Conservation (phyloP, 2,113 vertebrate genomes). For the Poecilia latipinna region DNA sequence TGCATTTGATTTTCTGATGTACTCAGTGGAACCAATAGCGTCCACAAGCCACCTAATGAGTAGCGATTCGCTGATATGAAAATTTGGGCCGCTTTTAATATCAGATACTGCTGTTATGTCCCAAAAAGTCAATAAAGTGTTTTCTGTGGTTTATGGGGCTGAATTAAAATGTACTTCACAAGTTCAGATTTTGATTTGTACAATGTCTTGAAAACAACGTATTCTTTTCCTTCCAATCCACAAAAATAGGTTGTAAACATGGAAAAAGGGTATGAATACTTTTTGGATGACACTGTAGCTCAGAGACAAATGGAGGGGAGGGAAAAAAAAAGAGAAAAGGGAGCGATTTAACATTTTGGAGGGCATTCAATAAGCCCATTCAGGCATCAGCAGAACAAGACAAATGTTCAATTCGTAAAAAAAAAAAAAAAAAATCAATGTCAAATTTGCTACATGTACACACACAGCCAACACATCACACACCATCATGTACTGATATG, state of each 20-base stretch:
- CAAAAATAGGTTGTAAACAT: not conserved
- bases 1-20: too few relatives aligned
- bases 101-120: too few relatives aligned
- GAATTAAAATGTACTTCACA: not conserved
- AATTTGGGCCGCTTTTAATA: too few relatives aligned
- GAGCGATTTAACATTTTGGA: not conserved
- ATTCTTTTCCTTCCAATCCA: not conserved
- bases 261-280: not conserved
- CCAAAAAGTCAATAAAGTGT: too few relatives aligned
- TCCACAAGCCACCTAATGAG: too few relatives aligned
- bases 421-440: constrained; percentile 36
- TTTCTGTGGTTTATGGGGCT: too few relatives aligned
- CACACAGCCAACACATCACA: not conserved
- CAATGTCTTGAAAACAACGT: not conserved
- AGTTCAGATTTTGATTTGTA: not conserved
- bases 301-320: not conserved
- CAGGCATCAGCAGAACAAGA: constrained; percentile 25
- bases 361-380: constrained; percentile 40
- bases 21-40: too few relatives aligned
- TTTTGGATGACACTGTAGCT: not conserved
- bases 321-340: not conserved
- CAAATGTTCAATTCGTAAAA: constrained; percentile 29
- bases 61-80: too few relatives aligned
- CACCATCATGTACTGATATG: not conserved
- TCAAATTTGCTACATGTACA: not conserved